phyloP scores from a whole-genome alignment of 1,140 invertebrate species.

The Ectropis grisescens region DNA sequence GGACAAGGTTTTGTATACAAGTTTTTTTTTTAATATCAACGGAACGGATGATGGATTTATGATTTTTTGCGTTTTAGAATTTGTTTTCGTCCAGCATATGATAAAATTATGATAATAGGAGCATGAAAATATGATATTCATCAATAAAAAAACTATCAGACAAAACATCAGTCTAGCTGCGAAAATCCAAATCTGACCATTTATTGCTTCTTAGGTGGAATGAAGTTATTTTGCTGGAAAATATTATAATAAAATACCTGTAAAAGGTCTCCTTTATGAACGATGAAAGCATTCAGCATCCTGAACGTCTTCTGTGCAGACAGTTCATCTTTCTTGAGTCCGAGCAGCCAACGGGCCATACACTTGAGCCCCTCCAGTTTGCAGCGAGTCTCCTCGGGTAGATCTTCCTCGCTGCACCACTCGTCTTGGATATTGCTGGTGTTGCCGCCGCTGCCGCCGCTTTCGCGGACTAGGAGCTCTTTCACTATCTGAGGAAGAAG shows the following conservation, averaged over 20 bases:
- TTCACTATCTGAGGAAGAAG: conserved; percentile 88
- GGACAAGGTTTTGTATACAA: no score
- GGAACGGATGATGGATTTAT: no score
- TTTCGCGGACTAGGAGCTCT: conserved; percentile 91
- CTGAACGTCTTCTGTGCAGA: conserved; percentile 95
- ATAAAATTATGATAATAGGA: no score
- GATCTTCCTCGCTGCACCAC: conserved; percentile 90
- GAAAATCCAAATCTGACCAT: no score
- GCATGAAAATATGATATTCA: no score
- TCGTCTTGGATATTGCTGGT: conserved; percentile 62
- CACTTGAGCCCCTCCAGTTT: conserved; percentile 96
- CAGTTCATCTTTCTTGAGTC: conserved; percentile 88
- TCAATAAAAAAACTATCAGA: no score
- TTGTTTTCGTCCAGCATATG: no score
- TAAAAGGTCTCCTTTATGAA: conserved; percentile 87
- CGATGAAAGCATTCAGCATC: conserved; percentile 91
- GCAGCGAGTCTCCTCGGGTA: conserved; percentile 92
- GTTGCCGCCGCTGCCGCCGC: conserved; percentile 51
- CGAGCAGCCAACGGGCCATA: conserved; percentile 95
- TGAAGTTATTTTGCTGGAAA: no score
- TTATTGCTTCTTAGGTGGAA: no score
- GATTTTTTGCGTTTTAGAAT: no score
- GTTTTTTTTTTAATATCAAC: no score
- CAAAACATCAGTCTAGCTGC: no score
- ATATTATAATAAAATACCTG: conserved; percentile 52